A percentile compares a stretch with the other conserved stretches of the same genome.
Evolutionary conservation across 2,888 invertebrate species (phyloP).

Genomic region (Coleophora deauratella): DNA sequence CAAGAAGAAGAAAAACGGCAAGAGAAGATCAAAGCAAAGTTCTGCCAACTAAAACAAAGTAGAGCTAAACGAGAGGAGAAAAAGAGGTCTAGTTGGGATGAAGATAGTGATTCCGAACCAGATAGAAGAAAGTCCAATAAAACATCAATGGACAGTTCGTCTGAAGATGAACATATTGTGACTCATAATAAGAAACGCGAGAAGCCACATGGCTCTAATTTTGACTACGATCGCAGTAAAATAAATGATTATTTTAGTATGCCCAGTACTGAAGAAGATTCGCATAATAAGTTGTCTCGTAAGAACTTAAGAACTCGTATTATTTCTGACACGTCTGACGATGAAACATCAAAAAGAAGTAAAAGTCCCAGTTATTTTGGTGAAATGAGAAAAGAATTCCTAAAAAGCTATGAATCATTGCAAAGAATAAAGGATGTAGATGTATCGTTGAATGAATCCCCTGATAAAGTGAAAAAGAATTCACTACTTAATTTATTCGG

Average conservation of each 20-base stretch:
- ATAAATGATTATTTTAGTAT: conserved; percentile 65
- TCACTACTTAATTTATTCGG: conserved; percentile 59
- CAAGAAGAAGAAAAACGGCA: conserved; percentile 90
- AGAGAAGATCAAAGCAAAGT: conserved; percentile 91
- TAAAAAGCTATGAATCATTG: conserved; percentile 55
- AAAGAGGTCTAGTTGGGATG: conserved; percentile 92
- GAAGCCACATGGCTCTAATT: conserved; percentile 55
- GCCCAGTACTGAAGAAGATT: conserved; percentile 62
- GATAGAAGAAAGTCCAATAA: conserved; percentile 54
- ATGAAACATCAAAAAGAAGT: conserved; percentile 74
- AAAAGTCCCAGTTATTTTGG: conserved; percentile 46
- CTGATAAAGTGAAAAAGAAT: conserved; percentile 49
- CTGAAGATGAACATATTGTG: conserved; percentile 64
- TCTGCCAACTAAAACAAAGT: conserved; percentile 89
- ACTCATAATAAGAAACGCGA: conserved; percentile 62
- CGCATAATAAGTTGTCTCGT: conserved; percentile 74
- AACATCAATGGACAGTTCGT: conserved; percentile 68
- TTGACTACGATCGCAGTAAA: conserved; percentile 58
- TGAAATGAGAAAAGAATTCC: conserved; percentile 74
- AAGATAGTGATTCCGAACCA: conserved; percentile 83
- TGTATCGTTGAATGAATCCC: conserved; percentile 25
- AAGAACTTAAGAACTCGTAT: conserved; percentile 83
- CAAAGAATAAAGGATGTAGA: conserved; percentile 33
- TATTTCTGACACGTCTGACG: conserved; percentile 85
- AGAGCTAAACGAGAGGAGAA: conserved; percentile 91